Conservation (phyloP, 2,888 invertebrate species). For the Ischnura elegans region DNA sequence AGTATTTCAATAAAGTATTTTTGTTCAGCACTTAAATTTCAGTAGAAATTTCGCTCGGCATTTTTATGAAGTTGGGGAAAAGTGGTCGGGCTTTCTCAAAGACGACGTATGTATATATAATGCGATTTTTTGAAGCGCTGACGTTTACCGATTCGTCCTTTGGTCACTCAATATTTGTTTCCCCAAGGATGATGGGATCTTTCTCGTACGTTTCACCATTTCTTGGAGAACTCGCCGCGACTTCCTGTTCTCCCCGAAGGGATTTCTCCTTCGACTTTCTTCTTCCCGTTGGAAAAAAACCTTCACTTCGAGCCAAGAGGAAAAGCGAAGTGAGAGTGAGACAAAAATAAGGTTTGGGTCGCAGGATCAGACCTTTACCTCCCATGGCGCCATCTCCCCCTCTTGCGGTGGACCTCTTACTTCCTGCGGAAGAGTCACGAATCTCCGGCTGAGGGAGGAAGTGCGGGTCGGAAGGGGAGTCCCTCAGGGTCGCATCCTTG, state of each 20-base stretch:
- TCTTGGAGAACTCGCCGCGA: not conserved
- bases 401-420: not conserved
- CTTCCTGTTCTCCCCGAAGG: not conserved
- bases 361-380: not conserved
- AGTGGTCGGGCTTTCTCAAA: too few relatives aligned
- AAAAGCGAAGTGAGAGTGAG: not conserved
- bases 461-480: not conserved
- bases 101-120: too few relatives aligned
- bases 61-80: too few relatives aligned
- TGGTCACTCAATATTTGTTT: not conserved
- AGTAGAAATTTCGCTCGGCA: too few relatives aligned
- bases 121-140: too few relatives aligned
- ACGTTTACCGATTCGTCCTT: too few relatives aligned
- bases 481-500: conserved; percentile 23
- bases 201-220: not conserved
- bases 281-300: too few relatives aligned
- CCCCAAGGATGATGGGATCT: not conserved
- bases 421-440: conserved; percentile 29
- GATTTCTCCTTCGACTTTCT: not conserved
- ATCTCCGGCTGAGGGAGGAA: not conserved
- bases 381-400: not conserved
- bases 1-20: too few relatives aligned
- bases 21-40: too few relatives aligned
- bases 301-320: too few relatives aligned
- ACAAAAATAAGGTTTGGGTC: not conserved